A percentile compares a stretch with the other conserved stretches of the same genome.
Evolutionary conservation across 2,888 invertebrate species (phyloP).

Genomic region (Chloroclysta siterata): DNA sequence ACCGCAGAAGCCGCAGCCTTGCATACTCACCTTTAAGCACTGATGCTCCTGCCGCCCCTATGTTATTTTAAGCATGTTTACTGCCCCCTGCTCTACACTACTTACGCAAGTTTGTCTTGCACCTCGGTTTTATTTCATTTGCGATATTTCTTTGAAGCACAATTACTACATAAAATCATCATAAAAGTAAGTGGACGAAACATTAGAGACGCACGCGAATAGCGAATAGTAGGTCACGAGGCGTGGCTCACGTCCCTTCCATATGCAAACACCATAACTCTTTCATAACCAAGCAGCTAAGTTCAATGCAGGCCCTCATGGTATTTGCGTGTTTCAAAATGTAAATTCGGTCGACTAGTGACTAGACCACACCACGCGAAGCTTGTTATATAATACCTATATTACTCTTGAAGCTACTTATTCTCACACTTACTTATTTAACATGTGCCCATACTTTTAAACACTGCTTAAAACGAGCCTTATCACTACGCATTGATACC

Average conservation of each 20-base stretch:
- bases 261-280: slow-evolving; percentile 41
- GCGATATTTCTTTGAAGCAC: not conserved
- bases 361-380: slow-evolving; percentile 15
- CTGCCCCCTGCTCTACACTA: slow-evolving; percentile 33
- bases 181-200: slow-evolving; percentile 36
- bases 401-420: too few relatives aligned
- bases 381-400: not conserved
- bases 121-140: not conserved
- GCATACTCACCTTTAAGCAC: slow-evolving; percentile 47
- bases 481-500: too few relatives aligned
- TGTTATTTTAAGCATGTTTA: slow-evolving; percentile 48
- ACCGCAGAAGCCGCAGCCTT: slow-evolving; percentile 56
- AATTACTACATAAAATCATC: not conserved
- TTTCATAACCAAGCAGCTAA: slow-evolving; percentile 33
- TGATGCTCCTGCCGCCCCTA: slow-evolving; percentile 41
- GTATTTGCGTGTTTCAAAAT: slow-evolving; percentile 29
- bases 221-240: slow-evolving; percentile 41
- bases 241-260: slow-evolving; percentile 42
- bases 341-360: slow-evolving; percentile 14
- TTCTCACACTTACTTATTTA: too few relatives aligned
- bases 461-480: too few relatives aligned
- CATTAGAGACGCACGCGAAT: slow-evolving; percentile 35
- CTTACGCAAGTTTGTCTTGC: not conserved
- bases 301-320: slow-evolving; percentile 31
- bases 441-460: too few relatives aligned